Evolutionary conservation across 2,888 invertebrate species (phyloP).

Genomic region (Pandemis corylana): DNA sequence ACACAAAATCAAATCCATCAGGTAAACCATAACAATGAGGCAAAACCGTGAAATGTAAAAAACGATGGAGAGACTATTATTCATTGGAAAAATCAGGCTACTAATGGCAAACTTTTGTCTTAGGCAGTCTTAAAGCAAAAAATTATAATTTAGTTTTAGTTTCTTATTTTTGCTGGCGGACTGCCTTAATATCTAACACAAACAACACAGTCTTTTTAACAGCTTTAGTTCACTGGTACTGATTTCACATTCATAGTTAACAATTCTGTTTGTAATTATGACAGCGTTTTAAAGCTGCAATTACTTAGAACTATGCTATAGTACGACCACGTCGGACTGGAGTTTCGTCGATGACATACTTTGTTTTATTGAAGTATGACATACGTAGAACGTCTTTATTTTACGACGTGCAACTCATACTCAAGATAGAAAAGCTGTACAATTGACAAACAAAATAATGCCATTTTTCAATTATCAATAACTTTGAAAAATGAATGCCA

Average conservation of each 20-base stretch:
- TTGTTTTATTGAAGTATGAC: too few species aligned
- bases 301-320: too few species aligned
- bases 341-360: too few species aligned
- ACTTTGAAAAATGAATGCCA: slow-evolving; percentile 24
- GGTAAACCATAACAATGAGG: background rate
- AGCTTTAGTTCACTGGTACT: slow-evolving; percentile 56
- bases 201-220: slow-evolving; percentile 72
- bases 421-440: background rate
- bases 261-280: background rate
- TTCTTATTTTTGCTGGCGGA: too few species aligned
- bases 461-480: background rate
- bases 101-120: slow-evolving; percentile 46
- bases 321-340: too few species aligned
- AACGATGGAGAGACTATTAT: background rate
- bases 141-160: too few species aligned
- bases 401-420: too few species aligned
- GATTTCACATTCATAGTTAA: background rate
- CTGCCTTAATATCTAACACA: slow-evolving; percentile 64
- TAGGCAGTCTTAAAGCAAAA: too few species aligned
- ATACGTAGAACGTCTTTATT: too few species aligned
- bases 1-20: slow-evolving; percentile 13
- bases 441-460: background rate
- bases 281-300: background rate
- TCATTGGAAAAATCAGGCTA: background rate
- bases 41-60: background rate